These are phyloP conservation scores for Notoglanidium macrostoma DNA, from an alignment of 2,797 vertebrate genomes.

Conservation along the genomic window DNA sequence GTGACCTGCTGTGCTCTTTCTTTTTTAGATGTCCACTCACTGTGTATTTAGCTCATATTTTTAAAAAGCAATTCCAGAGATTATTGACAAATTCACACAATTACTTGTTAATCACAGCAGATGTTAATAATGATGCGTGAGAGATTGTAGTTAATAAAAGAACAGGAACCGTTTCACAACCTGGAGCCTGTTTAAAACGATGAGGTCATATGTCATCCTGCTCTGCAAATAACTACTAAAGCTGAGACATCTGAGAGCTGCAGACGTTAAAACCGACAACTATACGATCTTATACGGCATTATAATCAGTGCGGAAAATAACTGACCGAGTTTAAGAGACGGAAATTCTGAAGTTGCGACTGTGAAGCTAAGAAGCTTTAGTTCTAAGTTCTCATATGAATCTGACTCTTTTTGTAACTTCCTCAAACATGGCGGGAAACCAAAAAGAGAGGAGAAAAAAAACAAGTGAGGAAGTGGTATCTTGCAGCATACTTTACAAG, in stretches of 20 bases:
- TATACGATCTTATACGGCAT: no score
- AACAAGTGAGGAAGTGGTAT: slow-evolving; percentile 58
- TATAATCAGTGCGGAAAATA: background rate
- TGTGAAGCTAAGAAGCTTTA: background rate
- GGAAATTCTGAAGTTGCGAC: background rate
- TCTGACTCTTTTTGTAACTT: slow-evolving; percentile 46
- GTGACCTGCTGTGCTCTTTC: background rate
- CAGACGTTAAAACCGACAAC: background rate
- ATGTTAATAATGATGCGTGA: background rate
- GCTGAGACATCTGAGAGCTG: background rate
- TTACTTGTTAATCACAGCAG: background rate
- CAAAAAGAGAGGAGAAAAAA: slow-evolving; percentile 36
- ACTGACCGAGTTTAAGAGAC: background rate
- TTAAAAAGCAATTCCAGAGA: background rate
- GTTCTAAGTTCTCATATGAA: slow-evolving; percentile 31
- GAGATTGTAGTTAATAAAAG: background rate
- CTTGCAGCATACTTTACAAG: slow-evolving; percentile 44
- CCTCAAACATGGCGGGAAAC: slow-evolving; percentile 55
- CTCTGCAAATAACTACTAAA: background rate
- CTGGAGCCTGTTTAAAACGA: background rate
- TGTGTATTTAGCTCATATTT: background rate
- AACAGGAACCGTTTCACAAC: background rate
- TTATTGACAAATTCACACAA: background rate
- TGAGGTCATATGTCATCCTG: background rate
- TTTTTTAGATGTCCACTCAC: background rate